Evolutionary conservation across 2,888 invertebrate genomes (phyloP).

Genomic region (Cantharis flavilabris): DNA sequence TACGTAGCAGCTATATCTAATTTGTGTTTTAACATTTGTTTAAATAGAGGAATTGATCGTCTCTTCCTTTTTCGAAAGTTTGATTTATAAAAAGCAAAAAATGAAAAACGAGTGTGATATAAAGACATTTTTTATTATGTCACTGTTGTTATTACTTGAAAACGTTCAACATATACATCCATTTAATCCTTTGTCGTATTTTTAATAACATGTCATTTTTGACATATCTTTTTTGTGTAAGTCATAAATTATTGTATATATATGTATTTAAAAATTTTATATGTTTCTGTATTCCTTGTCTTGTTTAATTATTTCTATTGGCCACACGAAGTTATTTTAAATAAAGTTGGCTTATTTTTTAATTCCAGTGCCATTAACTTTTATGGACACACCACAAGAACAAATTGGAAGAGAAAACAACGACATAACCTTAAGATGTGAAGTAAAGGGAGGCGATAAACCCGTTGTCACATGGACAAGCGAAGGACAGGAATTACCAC

Average conservation of each 20-base stretch:
- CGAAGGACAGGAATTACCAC: slow-evolving; percentile 72
- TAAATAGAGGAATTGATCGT: not conserved
- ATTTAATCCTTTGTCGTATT: not conserved
- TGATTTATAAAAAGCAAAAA: not conserved
- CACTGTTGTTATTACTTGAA: not conserved
- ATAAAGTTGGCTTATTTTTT: not conserved
- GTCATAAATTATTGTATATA: not conserved
- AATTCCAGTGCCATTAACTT: slow-evolving; percentile 60
- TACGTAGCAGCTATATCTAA: not conserved
- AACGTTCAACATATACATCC: not conserved
- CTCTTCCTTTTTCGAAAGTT: not conserved
- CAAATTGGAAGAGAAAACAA: slow-evolving; percentile 59
- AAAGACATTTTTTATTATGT: slow-evolving; percentile 2
- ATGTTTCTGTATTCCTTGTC: no score
- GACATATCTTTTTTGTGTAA: not conserved
- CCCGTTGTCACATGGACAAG: slow-evolving; percentile 78
- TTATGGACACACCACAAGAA: slow-evolving; percentile 59
- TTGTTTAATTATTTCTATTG: not conserved
- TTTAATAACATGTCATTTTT: slow-evolving; percentile 1
- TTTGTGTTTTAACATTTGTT: not conserved
- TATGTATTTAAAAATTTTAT: not conserved
- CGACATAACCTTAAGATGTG: slow-evolving; percentile 62
- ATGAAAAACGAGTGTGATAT: not conserved
- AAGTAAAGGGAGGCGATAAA: slow-evolving; percentile 63
- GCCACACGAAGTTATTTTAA: not conserved